These are phyloP conservation scores for Ennomos fuscantarius DNA, from an alignment of 2,888 invertebrate genomes.

Conservation along the genomic window DNA sequence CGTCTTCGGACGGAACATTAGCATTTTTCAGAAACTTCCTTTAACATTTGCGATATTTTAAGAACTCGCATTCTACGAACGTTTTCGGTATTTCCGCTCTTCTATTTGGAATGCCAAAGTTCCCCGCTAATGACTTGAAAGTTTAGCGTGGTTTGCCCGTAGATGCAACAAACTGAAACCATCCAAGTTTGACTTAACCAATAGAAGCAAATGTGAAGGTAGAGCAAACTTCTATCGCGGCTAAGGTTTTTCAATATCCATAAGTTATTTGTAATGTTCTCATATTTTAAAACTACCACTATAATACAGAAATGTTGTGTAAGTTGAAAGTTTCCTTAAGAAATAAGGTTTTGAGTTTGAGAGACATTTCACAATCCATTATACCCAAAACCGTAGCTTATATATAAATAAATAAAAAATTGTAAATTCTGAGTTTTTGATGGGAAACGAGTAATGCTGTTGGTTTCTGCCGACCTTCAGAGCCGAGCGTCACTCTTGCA, in stretches of 20 bases:
- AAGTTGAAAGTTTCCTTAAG: constrained; percentile 36
- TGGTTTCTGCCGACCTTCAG: too few relatives aligned
- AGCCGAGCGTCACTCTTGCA: too few relatives aligned
- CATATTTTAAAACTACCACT: too few relatives aligned
- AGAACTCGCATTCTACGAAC: constrained; percentile 4
- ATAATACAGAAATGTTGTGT: constrained; percentile 17
- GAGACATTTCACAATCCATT: constrained; percentile 35
- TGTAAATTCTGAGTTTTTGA: constrained; percentile 26
- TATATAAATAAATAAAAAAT: too few relatives aligned
- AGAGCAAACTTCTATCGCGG: constrained; percentile 9
- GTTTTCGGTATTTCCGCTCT: neutral
- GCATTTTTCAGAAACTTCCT: constrained; percentile 51
- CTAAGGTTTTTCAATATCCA: neutral
- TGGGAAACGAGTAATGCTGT: neutral
- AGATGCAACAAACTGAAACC: constrained; percentile 25
- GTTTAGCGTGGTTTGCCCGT: constrained; percentile 14
- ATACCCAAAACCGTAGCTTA: constrained; percentile 28
- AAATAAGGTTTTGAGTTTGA: constrained; percentile 24
- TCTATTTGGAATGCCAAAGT: constrained; percentile 12
- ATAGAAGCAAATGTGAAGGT: constrained; percentile 13
- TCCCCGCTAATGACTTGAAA: constrained; percentile 14
- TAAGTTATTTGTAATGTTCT: too few relatives aligned
- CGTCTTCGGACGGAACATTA: constrained; percentile 38
- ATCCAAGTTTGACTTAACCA: constrained; percentile 11
- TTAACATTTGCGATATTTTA: constrained; percentile 41